Conservation (phyloP, 2,113 vertebrate species). For the Arvicanthis niloticus region DNA sequence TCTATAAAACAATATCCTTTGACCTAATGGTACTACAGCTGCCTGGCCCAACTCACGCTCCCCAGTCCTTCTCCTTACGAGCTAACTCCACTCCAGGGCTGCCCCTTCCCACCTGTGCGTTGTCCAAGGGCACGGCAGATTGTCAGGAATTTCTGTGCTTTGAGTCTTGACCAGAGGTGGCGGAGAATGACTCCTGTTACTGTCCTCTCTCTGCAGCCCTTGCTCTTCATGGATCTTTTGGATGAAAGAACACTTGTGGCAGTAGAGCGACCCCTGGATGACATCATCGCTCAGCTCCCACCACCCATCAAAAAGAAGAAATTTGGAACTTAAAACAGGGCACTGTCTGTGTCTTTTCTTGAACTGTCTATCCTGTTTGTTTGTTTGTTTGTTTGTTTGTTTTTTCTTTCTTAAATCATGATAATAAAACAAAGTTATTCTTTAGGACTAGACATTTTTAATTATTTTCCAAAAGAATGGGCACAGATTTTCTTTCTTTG, state of each 20-base stretch:
- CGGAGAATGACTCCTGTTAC: conserved; percentile 18
- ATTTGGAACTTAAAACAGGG: conserved; percentile 93
- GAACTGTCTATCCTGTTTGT: conserved; percentile 48
- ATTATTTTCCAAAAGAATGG: conserved; percentile 44
- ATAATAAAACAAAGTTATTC: conserved; percentile 82
- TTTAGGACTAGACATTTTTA: conserved; percentile 25
- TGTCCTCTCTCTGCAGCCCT: conserved; percentile 86
- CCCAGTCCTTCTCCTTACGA: not conserved
- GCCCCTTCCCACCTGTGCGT: not conserved
- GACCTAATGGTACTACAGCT: not conserved
- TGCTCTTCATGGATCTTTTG: conserved; percentile 91
- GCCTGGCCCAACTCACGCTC: not conserved
- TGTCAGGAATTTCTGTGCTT: not conserved
- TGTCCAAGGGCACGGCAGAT: not conserved
- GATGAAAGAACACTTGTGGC: conserved; percentile 93
- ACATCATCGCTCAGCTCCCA: conserved; percentile 93
- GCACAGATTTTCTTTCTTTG: conserved; percentile 32
- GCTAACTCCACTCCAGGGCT: not conserved
- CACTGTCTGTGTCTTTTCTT: not conserved
- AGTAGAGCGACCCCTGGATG: conserved; percentile 94
- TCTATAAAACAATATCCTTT: not conserved
- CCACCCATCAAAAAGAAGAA: conserved; percentile 95
- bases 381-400: not conserved
- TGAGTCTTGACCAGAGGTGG: not conserved
- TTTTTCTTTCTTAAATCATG: conserved; percentile 57